A percentile compares a stretch with the other conserved stretches of the same genome.
These are phyloP conservation scores for Austrolebias charrua DNA, from an alignment of 2,797 vertebrate genomes.

Conservation along the genomic window DNA sequence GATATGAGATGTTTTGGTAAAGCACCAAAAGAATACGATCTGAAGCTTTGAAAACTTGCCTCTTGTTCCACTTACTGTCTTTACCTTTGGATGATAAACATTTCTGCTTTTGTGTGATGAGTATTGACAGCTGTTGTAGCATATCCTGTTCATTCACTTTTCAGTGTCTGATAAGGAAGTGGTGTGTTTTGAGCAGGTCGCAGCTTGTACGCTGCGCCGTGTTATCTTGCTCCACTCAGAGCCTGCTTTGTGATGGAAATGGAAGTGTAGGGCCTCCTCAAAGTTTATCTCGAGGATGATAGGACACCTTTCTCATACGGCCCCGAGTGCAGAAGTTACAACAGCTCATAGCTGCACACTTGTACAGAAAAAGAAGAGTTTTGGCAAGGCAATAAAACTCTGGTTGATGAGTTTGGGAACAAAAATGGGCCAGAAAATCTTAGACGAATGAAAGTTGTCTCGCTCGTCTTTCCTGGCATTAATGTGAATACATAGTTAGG, in stretches of 20 bases:
- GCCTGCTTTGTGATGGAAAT: constrained; percentile 74
- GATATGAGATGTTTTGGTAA: too few relatives aligned
- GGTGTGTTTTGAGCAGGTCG: constrained; percentile 33
- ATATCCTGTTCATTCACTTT: constrained; percentile 47
- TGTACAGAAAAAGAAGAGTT: constrained; percentile 5
- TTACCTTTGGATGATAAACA: not conserved
- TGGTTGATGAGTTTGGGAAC: constrained; percentile 46
- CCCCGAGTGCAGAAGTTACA: constrained; percentile 29
- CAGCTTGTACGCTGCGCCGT: constrained; percentile 33
- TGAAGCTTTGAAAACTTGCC: too few relatives aligned
- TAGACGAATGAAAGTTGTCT: constrained; percentile 64
- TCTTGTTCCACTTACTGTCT: too few relatives aligned
- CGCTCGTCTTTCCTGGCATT: constrained; percentile 69
- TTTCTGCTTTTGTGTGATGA: constrained; percentile 11
- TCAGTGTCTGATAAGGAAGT: constrained; percentile 48
- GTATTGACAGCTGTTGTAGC: constrained; percentile 33
- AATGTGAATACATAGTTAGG: constrained; percentile 80
- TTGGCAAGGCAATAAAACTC: constrained; percentile 36
- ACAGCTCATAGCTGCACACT: constrained; percentile 27
- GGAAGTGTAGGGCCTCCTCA: constrained; percentile 67
- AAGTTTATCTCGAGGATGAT: constrained; percentile 70
- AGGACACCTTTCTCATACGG: constrained; percentile 59
- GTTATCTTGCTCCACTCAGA: constrained; percentile 65
- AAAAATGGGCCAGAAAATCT: constrained; percentile 57
- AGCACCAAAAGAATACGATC: too few relatives aligned